Conservation (phyloP, 2,888 invertebrate genomes). For the Pocota personata region DNA sequence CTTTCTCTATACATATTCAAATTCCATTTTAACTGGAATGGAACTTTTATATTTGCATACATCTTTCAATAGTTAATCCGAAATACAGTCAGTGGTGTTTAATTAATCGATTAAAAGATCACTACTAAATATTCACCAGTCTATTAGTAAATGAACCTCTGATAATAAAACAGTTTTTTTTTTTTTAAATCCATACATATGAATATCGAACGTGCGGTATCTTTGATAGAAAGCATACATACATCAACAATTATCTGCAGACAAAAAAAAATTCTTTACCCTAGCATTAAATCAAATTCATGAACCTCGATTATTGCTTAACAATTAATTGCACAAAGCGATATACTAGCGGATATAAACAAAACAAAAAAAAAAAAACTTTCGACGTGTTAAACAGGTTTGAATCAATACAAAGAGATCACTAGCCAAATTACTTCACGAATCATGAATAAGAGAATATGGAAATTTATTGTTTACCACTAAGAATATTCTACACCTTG, state of each 20-base stretch:
- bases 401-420: background rate
- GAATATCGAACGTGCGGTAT: background rate
- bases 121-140: background rate
- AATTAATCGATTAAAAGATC: background rate
- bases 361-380: background rate
- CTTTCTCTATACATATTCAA: no score
- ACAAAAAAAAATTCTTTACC: background rate
- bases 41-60: no score
- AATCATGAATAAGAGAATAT: slow-evolving; percentile 2
- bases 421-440: background rate
- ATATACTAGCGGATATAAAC: background rate
- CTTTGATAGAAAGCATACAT: background rate
- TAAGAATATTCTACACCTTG: background rate
- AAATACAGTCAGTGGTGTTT: background rate
- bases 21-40: no score
- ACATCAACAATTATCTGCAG: no score
- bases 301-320: background rate
- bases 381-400: slow-evolving; percentile 7
- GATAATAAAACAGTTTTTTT: no score
- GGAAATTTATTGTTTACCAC: slow-evolving; percentile 4
- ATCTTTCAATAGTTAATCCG: background rate
- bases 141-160: no score
- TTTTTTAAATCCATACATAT: no score
- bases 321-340: background rate
- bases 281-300: background rate